A percentile compares a stretch with the other conserved stretches of the same genome.
Conservation (phyloP, 2,888 invertebrate genomes). For the Nemoura dubitans region DNA sequence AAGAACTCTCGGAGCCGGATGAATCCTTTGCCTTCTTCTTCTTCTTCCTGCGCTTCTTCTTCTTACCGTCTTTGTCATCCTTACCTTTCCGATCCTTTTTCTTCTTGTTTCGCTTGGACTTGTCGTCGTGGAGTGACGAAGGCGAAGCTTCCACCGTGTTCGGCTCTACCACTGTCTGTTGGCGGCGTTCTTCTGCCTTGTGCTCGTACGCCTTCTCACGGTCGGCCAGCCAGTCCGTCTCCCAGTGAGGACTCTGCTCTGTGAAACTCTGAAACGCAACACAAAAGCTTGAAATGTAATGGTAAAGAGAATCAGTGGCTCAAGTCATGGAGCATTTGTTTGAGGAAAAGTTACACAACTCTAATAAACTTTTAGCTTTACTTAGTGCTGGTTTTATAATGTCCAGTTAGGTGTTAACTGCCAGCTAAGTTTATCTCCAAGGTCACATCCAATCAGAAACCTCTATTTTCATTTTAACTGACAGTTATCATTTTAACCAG, state of each 20-base stretch:
- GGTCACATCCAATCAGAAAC: no score
- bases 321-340: no score
- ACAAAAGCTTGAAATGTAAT: constrained; percentile 44
- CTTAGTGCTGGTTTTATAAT: no score
- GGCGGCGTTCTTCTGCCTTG: constrained; percentile 58
- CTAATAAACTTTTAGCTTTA: no score
- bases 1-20: constrained; percentile 41
- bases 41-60: constrained; percentile 58
- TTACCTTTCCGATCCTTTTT: constrained; percentile 63
- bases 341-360: no score
- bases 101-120: constrained; percentile 63
- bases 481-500: no score
- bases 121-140: constrained; percentile 45
- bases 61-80: constrained; percentile 63
- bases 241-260: constrained; percentile 87
- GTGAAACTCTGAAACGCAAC: constrained; percentile 72
- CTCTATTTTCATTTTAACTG: no score
- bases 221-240: constrained; percentile 86
- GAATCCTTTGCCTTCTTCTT: constrained; percentile 54
- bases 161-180: constrained; percentile 54
- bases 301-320: no score
- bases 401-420: no score
- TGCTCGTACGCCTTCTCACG: constrained; percentile 74
- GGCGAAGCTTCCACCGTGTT: constrained; percentile 15
- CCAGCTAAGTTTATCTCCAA: no score